These are phyloP conservation scores for Jaculus jaculus DNA, from an alignment of 2,113 vertebrate genomes.

Conservation along the genomic window DNA sequence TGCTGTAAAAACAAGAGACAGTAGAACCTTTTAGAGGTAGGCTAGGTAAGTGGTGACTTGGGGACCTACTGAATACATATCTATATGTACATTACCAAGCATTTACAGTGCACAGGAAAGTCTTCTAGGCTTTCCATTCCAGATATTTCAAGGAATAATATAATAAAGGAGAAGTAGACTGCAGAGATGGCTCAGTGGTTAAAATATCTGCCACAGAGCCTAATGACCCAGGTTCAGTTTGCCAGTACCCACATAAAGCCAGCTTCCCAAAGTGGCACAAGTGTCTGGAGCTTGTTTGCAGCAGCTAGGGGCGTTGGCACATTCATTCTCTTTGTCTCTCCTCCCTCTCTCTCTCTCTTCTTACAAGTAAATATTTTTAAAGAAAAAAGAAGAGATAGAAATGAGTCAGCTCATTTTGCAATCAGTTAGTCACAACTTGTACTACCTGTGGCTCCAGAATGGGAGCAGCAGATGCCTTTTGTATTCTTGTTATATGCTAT, in stretches of 20 bases:
- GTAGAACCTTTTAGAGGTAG: neutral
- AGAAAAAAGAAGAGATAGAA: conserved; percentile 6
- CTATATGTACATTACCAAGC: neutral
- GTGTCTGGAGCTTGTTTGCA: no score
- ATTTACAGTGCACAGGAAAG: neutral
- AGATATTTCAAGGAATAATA: conserved; percentile 3
- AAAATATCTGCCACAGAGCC: no score
- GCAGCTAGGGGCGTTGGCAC: no score
- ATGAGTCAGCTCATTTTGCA: neutral
- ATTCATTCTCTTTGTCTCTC: no score
- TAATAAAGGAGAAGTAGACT: neutral
- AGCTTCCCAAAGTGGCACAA: no score
- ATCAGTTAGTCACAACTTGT: neutral
- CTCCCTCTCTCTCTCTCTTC: no score
- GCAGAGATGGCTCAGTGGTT: no score
- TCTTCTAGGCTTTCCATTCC: neutral
- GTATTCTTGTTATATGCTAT: neutral
- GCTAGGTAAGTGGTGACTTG: no score
- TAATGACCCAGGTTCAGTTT: no score
- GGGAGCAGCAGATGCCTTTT: no score
- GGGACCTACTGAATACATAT: neutral
- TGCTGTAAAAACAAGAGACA: neutral
- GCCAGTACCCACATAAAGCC: no score
- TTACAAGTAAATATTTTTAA: neutral
- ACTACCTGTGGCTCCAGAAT: neutral